phyloP scores from a whole-genome alignment of 2,888 invertebrate genomes.

The Apotomis turbidana region DNA sequence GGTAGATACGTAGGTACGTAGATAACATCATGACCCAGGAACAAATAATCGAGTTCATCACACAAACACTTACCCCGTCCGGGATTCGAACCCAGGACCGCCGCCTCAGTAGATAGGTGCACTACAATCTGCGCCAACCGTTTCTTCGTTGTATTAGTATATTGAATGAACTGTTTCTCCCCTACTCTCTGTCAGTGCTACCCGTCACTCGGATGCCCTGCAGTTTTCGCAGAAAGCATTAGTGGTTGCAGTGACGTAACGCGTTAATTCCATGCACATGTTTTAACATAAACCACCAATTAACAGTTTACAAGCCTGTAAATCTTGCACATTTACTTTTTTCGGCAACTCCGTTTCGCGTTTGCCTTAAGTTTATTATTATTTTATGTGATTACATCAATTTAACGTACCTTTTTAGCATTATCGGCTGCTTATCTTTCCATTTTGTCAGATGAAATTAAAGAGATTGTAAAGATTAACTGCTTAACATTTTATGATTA shows the following conservation, averaged over 20 bases:
- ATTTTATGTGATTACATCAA: not conserved
- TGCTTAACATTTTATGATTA: too few relatives aligned
- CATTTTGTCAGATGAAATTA: too few relatives aligned
- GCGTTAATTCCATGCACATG: conserved; percentile 21
- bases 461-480: too few relatives aligned
- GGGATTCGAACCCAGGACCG: too few relatives aligned
- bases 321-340: conserved; percentile 5
- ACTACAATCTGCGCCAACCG: too few relatives aligned
- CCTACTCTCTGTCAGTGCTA: conserved; percentile 15
- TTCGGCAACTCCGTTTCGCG: conserved; percentile 4
- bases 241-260: conserved; percentile 20
- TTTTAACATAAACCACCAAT: conserved; percentile 30
- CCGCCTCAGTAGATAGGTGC: too few relatives aligned
- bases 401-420: not conserved
- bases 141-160: too few relatives aligned
- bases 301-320: conserved; percentile 19
- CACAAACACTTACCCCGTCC: too few relatives aligned
- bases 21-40: too few relatives aligned
- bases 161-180: not conserved
- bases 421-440: too few relatives aligned
- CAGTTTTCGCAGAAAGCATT: conserved; percentile 20
- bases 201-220: conserved; percentile 10
- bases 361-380: not conserved
- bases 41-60: too few relatives aligned
- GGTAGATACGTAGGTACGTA: too few relatives aligned